These are phyloP conservation scores for Corapipo altera DNA, from an alignment of 2,113 vertebrate genomes.

Conservation along the genomic window DNA sequence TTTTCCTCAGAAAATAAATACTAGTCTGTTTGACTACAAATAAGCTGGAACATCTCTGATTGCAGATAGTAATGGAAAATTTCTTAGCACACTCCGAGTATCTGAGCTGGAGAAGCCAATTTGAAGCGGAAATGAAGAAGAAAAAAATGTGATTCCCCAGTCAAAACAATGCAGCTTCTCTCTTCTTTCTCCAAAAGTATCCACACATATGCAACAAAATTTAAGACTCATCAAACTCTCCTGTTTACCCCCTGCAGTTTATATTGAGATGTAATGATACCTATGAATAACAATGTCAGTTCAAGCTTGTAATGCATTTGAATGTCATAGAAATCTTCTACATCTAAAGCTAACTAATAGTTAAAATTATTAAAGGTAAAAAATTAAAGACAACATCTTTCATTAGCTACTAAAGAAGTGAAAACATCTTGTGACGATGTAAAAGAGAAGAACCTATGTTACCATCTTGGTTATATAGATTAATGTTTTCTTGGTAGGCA, in stretches of 20 bases:
- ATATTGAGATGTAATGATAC: not conserved
- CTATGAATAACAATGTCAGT: not conserved
- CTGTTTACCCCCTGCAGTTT: not conserved
- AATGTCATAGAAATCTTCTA: not conserved
- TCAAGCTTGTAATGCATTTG: not conserved
- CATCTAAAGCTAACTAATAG: not conserved
- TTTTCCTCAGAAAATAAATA: not conserved
- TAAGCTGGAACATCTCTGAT: not conserved
- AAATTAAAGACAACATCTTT: not conserved
- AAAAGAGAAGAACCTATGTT: rapidly evolving
- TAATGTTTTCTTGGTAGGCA: not conserved
- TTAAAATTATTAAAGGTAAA: not conserved
- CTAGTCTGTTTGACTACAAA: not conserved
- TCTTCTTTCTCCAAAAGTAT: not conserved
- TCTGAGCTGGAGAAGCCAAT: not conserved
- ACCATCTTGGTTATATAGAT: not conserved
- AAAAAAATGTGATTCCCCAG: not conserved
- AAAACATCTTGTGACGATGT: not conserved
- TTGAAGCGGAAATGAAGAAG: not conserved
- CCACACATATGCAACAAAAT: not conserved
- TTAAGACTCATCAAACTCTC: not conserved
- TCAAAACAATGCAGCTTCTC: not conserved
- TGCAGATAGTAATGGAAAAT: not conserved
- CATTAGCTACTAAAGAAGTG: not conserved
- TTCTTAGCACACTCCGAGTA: not conserved